phyloP scores from a whole-genome alignment of 2,888 invertebrate genomes.

The Leptinotarsa rubiginosa region DNA sequence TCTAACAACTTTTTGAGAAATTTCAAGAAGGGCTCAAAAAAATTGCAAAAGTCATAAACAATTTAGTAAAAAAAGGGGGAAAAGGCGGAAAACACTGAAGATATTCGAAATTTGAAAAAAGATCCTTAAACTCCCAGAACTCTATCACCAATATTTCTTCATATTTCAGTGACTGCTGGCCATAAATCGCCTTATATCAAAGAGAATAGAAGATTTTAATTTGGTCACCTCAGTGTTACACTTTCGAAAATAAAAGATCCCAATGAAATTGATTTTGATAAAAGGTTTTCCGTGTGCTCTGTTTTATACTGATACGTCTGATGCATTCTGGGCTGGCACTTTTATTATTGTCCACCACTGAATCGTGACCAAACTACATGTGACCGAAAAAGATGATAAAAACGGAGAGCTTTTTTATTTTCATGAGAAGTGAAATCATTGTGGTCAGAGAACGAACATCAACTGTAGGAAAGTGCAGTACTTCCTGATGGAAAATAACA shows the following conservation, averaged over 20 bases:
- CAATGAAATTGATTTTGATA: slow-evolving; percentile 25
- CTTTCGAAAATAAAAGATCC: not conserved
- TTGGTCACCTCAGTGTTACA: not conserved
- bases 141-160: too few species aligned
- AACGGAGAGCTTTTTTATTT: slow-evolving; percentile 10
- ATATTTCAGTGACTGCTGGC: too few species aligned
- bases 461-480: not conserved
- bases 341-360: slow-evolving; percentile 15
- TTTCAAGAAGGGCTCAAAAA: too few species aligned
- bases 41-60: too few species aligned
- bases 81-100: too few species aligned
- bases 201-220: not conserved
- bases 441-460: slow-evolving; percentile 10
- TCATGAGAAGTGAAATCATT: slow-evolving; percentile 1
- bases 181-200: too few species aligned
- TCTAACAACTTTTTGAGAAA: too few species aligned
- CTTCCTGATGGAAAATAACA: not conserved
- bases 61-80: too few species aligned
- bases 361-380: slow-evolving; percentile 23
- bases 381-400: slow-evolving; percentile 16
- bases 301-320: slow-evolving; percentile 19
- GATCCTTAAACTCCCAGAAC: too few species aligned
- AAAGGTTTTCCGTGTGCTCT: slow-evolving; percentile 24
- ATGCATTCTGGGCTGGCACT: slow-evolving; percentile 20
- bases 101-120: too few species aligned